phyloP scores from a whole-genome alignment of 1,140 invertebrate species.

The Solenopsis invicta region DNA sequence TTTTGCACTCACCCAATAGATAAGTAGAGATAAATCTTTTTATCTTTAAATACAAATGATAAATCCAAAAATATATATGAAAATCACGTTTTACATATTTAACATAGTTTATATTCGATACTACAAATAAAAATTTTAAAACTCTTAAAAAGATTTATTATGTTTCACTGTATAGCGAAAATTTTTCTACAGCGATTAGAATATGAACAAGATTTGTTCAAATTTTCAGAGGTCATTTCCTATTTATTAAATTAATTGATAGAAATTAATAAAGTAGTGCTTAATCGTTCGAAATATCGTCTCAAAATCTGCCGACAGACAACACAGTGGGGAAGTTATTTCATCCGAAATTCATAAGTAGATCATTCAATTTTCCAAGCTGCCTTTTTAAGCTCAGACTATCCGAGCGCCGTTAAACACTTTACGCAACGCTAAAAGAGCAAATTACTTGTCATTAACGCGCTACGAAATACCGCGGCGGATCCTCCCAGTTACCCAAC shows the following conservation, averaged over 20 bases:
- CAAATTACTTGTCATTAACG: slow-evolving; percentile 24
- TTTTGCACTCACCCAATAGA: too few relatives aligned
- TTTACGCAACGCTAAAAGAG: neutral
- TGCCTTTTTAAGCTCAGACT: neutral
- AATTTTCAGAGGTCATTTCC: neutral
- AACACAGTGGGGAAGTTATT: neutral
- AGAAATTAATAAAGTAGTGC: neutral
- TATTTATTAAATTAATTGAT: neutral
- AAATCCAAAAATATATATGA: neutral
- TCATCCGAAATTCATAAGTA: neutral
- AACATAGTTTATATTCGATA: neutral
- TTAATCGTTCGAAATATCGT: neutral
- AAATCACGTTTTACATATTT: neutral
- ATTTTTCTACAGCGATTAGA: neutral
- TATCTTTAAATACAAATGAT: neutral
- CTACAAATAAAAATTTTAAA: neutral
- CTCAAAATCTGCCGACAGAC: neutral
- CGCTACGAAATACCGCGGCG: neutral
- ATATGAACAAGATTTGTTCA: neutral
- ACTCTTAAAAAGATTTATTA: neutral
- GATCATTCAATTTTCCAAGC: neutral
- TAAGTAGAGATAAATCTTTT: neutral
- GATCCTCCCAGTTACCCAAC: neutral
- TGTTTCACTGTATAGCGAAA: neutral
- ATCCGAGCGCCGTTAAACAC: neutral